Evolutionary conservation across 2,113 vertebrate species (phyloP).

Genomic region (Jaculus jaculus): DNA sequence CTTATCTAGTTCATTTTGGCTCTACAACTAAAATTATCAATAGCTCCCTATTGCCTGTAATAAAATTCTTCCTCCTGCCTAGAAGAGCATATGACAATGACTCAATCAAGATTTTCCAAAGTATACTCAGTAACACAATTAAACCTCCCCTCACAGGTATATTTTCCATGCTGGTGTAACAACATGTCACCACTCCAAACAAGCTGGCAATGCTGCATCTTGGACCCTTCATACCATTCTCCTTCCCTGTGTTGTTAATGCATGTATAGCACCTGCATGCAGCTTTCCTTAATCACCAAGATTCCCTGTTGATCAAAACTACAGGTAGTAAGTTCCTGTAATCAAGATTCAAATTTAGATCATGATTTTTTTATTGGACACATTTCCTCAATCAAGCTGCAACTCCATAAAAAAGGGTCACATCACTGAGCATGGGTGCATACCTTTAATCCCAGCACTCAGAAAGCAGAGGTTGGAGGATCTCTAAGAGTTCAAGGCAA

Average conservation of each 20-base stretch:
- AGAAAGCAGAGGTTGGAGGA: too few species aligned
- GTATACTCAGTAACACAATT: neutral
- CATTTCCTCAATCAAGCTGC: neutral
- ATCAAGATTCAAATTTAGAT: neutral
- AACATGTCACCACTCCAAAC: too few species aligned
- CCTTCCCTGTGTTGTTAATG: too few species aligned
- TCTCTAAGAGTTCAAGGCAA: too few species aligned
- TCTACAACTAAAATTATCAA: neutral
- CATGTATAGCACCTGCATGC: too few species aligned
- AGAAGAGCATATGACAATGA: neutral
- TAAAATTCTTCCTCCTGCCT: neutral
- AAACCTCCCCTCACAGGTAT: too few species aligned
- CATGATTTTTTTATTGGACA: neutral
- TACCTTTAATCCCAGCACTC: too few species aligned
- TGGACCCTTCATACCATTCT: neutral
- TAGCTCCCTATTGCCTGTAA: neutral
- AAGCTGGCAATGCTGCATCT: neutral
- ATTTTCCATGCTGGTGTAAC: accelerated
- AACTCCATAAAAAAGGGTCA: neutral
- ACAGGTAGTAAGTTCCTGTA: neutral
- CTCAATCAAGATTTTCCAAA: neutral
- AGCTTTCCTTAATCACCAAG: neutral
- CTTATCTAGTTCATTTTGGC: neutral
- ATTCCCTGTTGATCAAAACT: neutral
- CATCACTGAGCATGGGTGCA: too few species aligned